Conservation (phyloP, 2,888 invertebrate species). For the Neria commutata region DNA sequence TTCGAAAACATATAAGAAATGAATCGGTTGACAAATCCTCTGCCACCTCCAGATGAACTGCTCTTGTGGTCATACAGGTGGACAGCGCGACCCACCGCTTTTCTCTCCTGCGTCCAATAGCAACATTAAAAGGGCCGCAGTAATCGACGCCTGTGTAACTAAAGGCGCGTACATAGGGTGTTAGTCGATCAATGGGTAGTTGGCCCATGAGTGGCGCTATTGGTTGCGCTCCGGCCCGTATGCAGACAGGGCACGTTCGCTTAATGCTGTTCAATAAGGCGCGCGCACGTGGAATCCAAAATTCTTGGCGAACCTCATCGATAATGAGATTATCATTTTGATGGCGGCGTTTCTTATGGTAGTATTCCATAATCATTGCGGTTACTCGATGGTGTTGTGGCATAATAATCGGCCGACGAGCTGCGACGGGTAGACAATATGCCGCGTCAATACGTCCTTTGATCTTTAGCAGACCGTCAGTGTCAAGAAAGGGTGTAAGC, state of each 20-base stretch:
- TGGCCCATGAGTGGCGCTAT: not conserved
- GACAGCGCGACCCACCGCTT: slow-evolving; percentile 31
- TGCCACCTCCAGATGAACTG: not conserved
- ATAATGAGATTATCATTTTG: slow-evolving; percentile 17
- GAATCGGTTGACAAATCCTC: not conserved
- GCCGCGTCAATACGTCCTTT: slow-evolving; percentile 8
- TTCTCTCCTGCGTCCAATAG: slow-evolving; percentile 36
- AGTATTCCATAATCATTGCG: not conserved
- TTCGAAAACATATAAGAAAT: slow-evolving; percentile 9
- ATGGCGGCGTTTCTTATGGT: not conserved
- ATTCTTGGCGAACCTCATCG: slow-evolving; percentile 18
- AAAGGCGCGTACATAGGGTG: not conserved
- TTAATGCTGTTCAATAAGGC: slow-evolving; percentile 6
- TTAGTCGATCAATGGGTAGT: not conserved
- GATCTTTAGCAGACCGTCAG: not conserved
- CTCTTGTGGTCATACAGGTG: slow-evolving; percentile 15
- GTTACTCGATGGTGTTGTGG: slow-evolving; percentile 6
- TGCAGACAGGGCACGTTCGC: not conserved
- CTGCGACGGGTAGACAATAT: slow-evolving; percentile 3
- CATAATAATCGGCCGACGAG: slow-evolving; percentile 4
- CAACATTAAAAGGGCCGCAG: too few species aligned
- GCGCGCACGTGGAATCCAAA: slow-evolving; percentile 8
- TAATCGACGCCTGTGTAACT: too few species aligned
- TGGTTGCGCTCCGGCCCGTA: not conserved
- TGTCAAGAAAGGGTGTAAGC: not conserved